Evolutionary conservation across 2,888 invertebrate species (phyloP).

Genomic region (Tipula vernalis): DNA sequence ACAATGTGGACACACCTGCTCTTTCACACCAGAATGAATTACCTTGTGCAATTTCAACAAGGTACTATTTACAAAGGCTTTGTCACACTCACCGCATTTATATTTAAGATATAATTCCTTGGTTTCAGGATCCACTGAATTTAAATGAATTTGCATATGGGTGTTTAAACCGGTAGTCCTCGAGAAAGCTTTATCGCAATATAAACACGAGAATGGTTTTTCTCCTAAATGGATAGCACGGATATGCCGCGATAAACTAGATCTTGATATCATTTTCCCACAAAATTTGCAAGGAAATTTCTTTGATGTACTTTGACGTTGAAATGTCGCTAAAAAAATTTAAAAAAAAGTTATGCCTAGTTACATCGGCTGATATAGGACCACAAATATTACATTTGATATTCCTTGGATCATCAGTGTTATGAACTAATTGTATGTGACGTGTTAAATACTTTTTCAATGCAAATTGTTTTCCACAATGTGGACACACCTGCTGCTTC

Average conservation of each 20-base stretch:
- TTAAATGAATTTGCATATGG: background rate
- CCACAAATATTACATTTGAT: background rate
- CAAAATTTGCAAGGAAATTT: background rate
- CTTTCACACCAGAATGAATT: background rate
- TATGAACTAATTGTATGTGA: background rate
- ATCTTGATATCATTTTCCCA: background rate
- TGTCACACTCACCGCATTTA: background rate
- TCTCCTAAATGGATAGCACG: background rate
- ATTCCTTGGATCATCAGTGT: background rate
- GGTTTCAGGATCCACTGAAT: background rate
- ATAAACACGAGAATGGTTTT: background rate
- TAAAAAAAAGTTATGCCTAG: no score
- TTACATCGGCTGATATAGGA: background rate
- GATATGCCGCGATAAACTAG: background rate
- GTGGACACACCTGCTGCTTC: background rate
- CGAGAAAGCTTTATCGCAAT: background rate
- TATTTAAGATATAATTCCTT: background rate
- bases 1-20: background rate
- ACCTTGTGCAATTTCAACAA: background rate
- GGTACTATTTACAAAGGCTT: background rate
- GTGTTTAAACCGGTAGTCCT: background rate
- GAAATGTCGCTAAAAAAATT: no score
- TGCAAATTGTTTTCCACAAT: background rate
- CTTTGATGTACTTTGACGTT: background rate
- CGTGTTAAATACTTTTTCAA: background rate